Evolutionary conservation across 2,113 vertebrate species (phyloP), one percentile per base, ranked within the genome.

Genomic region (Myotis davidii): DNA sequence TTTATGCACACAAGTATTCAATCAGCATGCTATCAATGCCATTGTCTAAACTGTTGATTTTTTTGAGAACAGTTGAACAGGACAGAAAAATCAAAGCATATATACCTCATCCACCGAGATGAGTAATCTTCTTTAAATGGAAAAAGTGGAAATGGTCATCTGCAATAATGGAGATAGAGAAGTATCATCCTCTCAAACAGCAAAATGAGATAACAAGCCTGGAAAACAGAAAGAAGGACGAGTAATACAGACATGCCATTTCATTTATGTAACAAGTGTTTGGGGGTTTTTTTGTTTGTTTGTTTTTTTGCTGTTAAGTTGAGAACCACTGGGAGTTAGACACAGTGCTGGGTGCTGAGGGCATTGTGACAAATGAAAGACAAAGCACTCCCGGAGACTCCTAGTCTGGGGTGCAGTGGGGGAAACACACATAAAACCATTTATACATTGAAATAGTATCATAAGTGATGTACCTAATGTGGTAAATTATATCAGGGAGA

Each of bases 1-100:
- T 83, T 70, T 64, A 27, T n/a, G 50, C n/a, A 37, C 48, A 32
- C 14, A 13, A 2, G 2, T 67, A 45, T 88, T 94, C 11, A 6
- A 91, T 95, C 69, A 82, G 65, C 37, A 67, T 37, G 18, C 32
- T 88, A 79, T 76, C 89, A 89, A 52, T 70, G n/a, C 17, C 78
- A 83, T 65, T 82, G 73, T 87, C 37, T 39, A 79, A 89, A 77
- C 23, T 64, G 94, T 6, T 87, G 61, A 96, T 56, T 61, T 70
- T 50, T 95, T 48, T 59, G 0, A n/a, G 70, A 94, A 87, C 52
- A 94, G 85, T 65, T 79, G 73, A 96, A 94, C 13, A 81, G 70
- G 59, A 59, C 50, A 95, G 83, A 94, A 96, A 86, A 83, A 93
- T 95, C 69, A 95, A 95, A 94, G 54, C 45, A 69, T 39, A 65